Percentiles rank a stretch among this genome's conserved stretches.
phyloP scores from a whole-genome alignment of 2,797 vertebrate genomes.

The Nyctibius grandis region DNA sequence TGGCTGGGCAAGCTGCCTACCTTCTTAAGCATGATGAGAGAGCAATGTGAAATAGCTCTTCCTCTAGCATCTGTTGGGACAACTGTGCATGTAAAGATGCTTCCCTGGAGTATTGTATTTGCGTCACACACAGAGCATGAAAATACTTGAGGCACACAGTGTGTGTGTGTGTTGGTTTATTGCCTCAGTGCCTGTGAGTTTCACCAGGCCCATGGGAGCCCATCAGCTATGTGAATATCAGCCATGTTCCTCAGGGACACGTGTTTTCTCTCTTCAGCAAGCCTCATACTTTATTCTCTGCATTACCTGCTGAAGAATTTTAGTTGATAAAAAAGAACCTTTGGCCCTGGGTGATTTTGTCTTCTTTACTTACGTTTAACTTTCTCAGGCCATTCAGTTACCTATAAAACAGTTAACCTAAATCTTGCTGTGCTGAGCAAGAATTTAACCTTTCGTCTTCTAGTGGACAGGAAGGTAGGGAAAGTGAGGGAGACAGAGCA shows the following conservation, averaged over 20 bases:
- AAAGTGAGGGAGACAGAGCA: background rate
- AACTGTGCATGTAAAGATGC: background rate
- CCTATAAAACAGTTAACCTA: background rate
- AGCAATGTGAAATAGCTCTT: background rate
- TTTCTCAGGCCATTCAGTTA: background rate
- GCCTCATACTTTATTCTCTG: fast-evolving
- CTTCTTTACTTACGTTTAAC: background rate
- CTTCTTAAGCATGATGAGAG: background rate
- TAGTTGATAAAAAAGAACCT: background rate
- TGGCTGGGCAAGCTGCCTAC: background rate
- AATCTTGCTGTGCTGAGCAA: background rate
- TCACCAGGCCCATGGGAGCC: background rate
- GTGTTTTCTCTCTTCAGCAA: background rate
- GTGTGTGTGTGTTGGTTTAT: fast-evolving
- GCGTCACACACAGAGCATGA: background rate
- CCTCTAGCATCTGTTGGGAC: background rate
- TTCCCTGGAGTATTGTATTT: background rate
- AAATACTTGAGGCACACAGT: background rate
- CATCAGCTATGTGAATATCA: background rate
- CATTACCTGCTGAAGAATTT: background rate
- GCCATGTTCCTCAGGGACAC: background rate
- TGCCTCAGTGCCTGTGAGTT: background rate
- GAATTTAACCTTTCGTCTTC: background rate
- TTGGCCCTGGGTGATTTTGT: background rate
- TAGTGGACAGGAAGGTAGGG: background rate